phyloP scores from a whole-genome alignment of 1,140 invertebrate genomes.

The Drosophila mojavensis region DNA sequence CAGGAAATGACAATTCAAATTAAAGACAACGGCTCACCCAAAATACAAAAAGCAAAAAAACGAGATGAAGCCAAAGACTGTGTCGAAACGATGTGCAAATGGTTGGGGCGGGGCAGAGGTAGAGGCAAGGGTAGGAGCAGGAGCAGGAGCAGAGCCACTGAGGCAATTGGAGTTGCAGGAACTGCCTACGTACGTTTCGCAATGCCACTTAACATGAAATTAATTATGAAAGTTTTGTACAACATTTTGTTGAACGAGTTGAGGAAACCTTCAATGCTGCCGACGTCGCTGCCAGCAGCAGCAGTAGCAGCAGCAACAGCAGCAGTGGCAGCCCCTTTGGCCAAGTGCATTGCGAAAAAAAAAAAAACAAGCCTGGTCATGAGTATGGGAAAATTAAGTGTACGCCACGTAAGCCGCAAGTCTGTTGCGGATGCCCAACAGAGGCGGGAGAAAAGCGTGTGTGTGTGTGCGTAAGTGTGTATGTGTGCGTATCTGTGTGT shows the following conservation, averaged over 20 bases:
- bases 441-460: neutral
- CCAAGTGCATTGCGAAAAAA: constrained; percentile 24
- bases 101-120: neutral
- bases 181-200: constrained; percentile 52
- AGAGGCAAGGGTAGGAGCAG: neutral
- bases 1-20: constrained; percentile 83
- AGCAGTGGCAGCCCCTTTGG: constrained; percentile 12
- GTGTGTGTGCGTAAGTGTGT: constrained; percentile 8
- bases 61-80: constrained; percentile 1
- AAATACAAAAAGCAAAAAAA: constrained; percentile 13
- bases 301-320: constrained; percentile 19
- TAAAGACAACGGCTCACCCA: constrained; percentile 65
- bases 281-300: constrained; percentile 17
- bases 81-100: constrained; percentile 19
- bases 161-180: constrained; percentile 18
- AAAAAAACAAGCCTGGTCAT: constrained; percentile 61
- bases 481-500: constrained; percentile 45
- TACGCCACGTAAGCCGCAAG: constrained; percentile 76
- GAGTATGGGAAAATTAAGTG: constrained; percentile 75
- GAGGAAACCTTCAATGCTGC: constrained; percentile 64
- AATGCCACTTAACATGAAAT: constrained; percentile 83
- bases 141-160: neutral
- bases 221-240: constrained; percentile 83
- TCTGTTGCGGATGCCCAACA: constrained; percentile 58
- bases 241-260: constrained; percentile 82